Conservation (phyloP, 2,797 vertebrate species). For the Alfaro cultratus region DNA sequence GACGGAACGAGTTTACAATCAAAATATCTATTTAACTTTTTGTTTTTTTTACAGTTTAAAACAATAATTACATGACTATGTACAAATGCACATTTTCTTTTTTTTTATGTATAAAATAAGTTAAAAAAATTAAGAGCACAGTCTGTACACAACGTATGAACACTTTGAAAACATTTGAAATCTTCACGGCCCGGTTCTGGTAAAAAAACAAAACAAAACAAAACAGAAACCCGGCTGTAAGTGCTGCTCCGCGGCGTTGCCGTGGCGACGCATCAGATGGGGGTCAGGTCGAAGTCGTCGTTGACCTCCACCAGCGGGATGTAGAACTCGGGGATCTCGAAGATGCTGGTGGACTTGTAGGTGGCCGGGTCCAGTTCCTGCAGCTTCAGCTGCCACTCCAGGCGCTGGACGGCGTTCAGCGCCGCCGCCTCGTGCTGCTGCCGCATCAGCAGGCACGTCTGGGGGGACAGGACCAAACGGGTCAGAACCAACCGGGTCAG, state of each 20-base stretch:
- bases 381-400: slow-evolving; percentile 99
- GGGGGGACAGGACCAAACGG: slow-evolving; percentile 7
- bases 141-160: slow-evolving; percentile 84
- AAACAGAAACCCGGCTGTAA: slow-evolving; percentile 46
- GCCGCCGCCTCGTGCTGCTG: slow-evolving; percentile 99
- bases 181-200: slow-evolving; percentile 51
- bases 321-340: slow-evolving; percentile 98
- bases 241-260: slow-evolving; percentile 50
- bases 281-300: slow-evolving; percentile 97
- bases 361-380: slow-evolving; percentile 97
- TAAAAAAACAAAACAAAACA: too few relatives aligned
- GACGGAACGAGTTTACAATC: slow-evolving; percentile 93
- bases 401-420: slow-evolving; percentile 95
- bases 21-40: slow-evolving; percentile 92
- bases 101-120: slow-evolving; percentile 99
- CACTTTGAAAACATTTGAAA: slow-evolving; percentile 75
- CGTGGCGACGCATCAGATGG: slow-evolving; percentile 85
- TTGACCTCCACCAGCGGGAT: slow-evolving; percentile 99
- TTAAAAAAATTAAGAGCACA: slow-evolving; percentile 87
- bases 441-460: slow-evolving; percentile 99
- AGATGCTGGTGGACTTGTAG: slow-evolving; percentile 98
- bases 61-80: slow-evolving; percentile 98
- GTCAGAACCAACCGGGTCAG: neutral
- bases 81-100: slow-evolving; percentile 93
- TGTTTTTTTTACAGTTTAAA: slow-evolving; percentile 92